These are phyloP conservation scores for Limnephilus lunatus DNA, from an alignment of 2,888 invertebrate genomes.

Conservation along the genomic window DNA sequence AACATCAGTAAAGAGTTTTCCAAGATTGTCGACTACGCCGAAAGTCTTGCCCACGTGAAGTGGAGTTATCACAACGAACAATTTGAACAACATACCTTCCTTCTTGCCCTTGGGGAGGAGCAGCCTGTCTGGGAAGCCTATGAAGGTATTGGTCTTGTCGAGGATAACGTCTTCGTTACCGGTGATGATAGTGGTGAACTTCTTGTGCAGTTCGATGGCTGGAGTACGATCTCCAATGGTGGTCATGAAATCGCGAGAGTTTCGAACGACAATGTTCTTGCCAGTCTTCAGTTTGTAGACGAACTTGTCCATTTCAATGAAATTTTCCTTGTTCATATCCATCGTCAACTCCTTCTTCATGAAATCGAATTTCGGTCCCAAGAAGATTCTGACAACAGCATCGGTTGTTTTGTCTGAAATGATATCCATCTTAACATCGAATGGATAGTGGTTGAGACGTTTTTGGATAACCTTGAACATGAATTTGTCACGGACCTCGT, in stretches of 20 bases:
- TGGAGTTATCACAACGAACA: conserved; percentile 80
- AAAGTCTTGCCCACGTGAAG: conserved; percentile 71
- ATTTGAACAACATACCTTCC: too few species aligned
- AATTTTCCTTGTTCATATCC: conserved; percentile 71
- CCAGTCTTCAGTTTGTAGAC: conserved; percentile 74
- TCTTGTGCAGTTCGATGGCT: conserved; percentile 73
- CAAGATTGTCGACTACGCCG: conserved; percentile 73
- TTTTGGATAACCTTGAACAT: conserved; percentile 79
- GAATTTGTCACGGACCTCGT: conserved; percentile 75
- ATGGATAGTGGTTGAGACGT: conserved; percentile 82
- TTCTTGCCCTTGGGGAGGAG: conserved; percentile 74
- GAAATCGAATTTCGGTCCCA: conserved; percentile 83
- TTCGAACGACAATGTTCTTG: conserved; percentile 75
- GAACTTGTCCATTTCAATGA: conserved; percentile 78
- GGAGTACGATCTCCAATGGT: conserved; percentile 77
- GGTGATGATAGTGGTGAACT: conserved; percentile 74
- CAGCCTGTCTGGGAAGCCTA: conserved; percentile 80
- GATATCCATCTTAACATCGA: conserved; percentile 78
- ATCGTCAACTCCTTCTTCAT: conserved; percentile 76
- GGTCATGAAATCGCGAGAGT: conserved; percentile 79
- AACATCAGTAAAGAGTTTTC: conserved; percentile 74
- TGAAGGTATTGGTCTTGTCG: conserved; percentile 75
- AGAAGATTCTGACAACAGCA: conserved; percentile 81
- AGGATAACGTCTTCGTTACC: conserved; percentile 74
- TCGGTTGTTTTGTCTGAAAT: conserved; percentile 78